Evolutionary conservation across 2,888 invertebrate genomes (phyloP).

Genomic region (Spisula subtruncata): DNA sequence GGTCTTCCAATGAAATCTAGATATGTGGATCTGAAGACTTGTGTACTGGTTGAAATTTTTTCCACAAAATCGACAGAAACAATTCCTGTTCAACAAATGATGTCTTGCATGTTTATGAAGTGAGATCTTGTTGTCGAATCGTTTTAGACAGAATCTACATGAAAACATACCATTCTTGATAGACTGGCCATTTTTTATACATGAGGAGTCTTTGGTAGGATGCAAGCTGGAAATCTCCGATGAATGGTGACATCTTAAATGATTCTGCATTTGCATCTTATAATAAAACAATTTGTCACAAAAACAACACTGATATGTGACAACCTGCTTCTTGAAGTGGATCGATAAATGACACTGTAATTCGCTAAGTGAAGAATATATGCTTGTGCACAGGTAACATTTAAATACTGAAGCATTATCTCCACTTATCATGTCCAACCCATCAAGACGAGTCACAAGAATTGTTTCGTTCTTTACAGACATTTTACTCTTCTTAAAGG

Average conservation of each 20-base stretch:
- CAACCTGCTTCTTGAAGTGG: slow-evolving; percentile 83
- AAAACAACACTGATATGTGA: slow-evolving; percentile 82
- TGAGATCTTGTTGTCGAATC: slow-evolving; percentile 57
- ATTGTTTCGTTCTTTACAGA: slow-evolving; percentile 84
- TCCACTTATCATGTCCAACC: slow-evolving; percentile 81
- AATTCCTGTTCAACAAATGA: slow-evolving; percentile 67
- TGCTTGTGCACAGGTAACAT: slow-evolving; percentile 86
- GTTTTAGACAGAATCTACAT: slow-evolving; percentile 65
- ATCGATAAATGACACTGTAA: slow-evolving; percentile 85
- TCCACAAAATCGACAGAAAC: slow-evolving; percentile 81
- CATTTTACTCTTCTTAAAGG: slow-evolving; percentile 66
- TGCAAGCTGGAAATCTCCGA: slow-evolving; percentile 33
- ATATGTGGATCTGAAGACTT: slow-evolving; percentile 87
- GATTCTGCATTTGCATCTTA: slow-evolving; percentile 82
- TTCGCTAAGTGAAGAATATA: slow-evolving; percentile 83
- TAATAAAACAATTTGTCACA: slow-evolving; percentile 85
- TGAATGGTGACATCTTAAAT: slow-evolving; percentile 74
- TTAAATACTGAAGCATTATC: slow-evolving; percentile 84
- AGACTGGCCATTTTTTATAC: slow-evolving; percentile 19
- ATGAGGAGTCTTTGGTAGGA: slow-evolving; percentile 31
- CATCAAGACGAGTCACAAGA: slow-evolving; percentile 85
- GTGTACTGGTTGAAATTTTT: slow-evolving; percentile 87
- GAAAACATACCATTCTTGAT: slow-evolving; percentile 44
- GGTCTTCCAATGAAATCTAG: slow-evolving; percentile 65
- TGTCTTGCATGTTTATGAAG: slow-evolving; percentile 60